Evolutionary conservation across 2,797 vertebrate species (phyloP), one percentile per base, ranked within the genome.

Genomic region (Myotis myotis): DNA sequence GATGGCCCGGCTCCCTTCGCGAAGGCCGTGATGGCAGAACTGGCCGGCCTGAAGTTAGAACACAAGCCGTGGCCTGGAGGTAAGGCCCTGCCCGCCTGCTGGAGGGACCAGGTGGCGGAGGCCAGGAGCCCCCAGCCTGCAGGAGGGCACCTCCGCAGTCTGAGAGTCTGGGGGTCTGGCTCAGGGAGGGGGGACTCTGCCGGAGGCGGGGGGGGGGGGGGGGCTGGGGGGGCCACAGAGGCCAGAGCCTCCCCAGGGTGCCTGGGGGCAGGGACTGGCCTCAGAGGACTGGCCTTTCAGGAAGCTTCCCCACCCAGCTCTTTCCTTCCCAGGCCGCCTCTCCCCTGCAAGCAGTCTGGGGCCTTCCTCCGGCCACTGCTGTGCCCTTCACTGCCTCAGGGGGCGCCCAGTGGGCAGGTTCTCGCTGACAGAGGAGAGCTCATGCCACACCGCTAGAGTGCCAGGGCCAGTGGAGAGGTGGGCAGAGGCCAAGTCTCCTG

Each of bases 31-130:
- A 90, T 96, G 76, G 81, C 87, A 72, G 38, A 95, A 13, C 28
- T 96, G 87, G 28, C 76, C 23, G 2, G 47, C 5, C 64, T 15
- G 38, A 78, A 93, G 76, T 25, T 82, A 10, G 51, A 87, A 30
- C n/a, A 87, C 13, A 87, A 87, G 49, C 19, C 76, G 6, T 93
- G 82, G 87, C 95, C 95, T 79, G 30, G 55, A 95, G 64, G 93
- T 96, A 95, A 96, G 95, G n/a, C 17, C 30, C 38, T 30, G 16
- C 38, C 53, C 0, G 0, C 25, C 36, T 70, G 20, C 19, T 38
- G 47, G 47, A 41, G 16, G 33, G 30, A 7, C 66, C 64, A 28
- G 70, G 62, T 71, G 30, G 53, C 3, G 16, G 70, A 38, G n/a
- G 11, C 51, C 49, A 76, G 53, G 51, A n/a, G 60, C 36, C 16